phyloP scores from a whole-genome alignment of 2,888 invertebrate species.

The Ptychoptera albimana region DNA sequence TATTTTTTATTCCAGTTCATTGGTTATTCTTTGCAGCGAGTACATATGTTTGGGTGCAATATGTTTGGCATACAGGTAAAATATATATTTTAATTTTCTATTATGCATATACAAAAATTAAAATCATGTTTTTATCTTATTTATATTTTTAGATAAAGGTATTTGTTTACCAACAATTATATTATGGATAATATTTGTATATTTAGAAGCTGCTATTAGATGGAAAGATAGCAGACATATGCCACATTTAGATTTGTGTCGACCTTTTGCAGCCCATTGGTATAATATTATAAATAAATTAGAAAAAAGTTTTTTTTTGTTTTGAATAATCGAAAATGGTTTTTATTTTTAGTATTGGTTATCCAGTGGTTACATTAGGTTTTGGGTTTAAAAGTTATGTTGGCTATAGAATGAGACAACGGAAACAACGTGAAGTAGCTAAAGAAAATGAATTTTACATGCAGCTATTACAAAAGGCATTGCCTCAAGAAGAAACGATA shows the following conservation, averaged over 20 bases:
- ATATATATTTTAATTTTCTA: neutral
- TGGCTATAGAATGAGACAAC: constrained; percentile 75
- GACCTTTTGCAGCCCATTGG: constrained; percentile 95
- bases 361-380: constrained; percentile 89
- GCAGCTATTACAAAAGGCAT: constrained; percentile 78
- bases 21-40: constrained; percentile 96
- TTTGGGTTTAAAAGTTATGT: constrained; percentile 91
- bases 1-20: constrained; percentile 95
- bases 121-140: neutral
- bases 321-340: constrained; percentile 1
- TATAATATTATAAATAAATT: constrained; percentile 29
- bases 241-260: constrained; percentile 78
- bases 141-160: constrained; percentile 56
- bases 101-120: neutral
- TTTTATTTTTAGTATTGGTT: constrained; percentile 54
- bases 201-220: constrained; percentile 82
- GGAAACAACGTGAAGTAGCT: constrained; percentile 83
- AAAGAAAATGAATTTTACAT: constrained; percentile 92
- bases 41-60: constrained; percentile 98
- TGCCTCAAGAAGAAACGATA: constrained; percentile 44
- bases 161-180: constrained; percentile 88
- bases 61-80: constrained; percentile 91
- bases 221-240: constrained; percentile 67
- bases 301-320: too few relatives aligned
- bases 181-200: constrained; percentile 86